Evolutionary conservation across 2,888 invertebrate genomes (phyloP), one percentile per base, ranked within the genome.

Genomic region (Nomada lathburiana): DNA sequence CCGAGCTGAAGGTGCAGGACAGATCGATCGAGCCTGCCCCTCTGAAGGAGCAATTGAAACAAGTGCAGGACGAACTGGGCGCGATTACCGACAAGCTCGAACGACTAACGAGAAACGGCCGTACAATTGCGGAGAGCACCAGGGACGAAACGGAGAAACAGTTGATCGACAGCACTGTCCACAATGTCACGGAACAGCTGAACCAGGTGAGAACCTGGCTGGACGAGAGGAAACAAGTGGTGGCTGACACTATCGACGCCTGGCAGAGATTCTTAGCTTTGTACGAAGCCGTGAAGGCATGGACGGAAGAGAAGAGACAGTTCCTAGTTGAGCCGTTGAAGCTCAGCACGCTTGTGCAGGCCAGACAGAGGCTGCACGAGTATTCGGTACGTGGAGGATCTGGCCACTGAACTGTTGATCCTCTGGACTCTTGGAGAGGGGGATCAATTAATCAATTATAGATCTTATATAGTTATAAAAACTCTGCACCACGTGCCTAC

Each of bases 181-280:
- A 96, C 77, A 96, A 96, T 82, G 94, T 98, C 81, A 96, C 96
- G 29, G 97, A 98, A 42, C 97, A 98, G 94, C 95, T 98, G 92
- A 95, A 96, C 52, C 97, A 97, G 88, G 96, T 98, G 0, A 96
- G 96, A 90, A 95, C 96, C 77, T 97, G 97, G 96, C 94, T 98
- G 88, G 98, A 98, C 81, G 97, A 98, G 90, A 96, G 97, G 93
- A 97, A 97, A 92, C 96, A 97, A 89, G 96, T 97, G 92, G 97
- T 98, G 53, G 97, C 97, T 72, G 98, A 98, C 91, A 97, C 97
- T 80, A 95, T 98, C 89, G 98, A 98, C 91, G 97, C 98, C 42
- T 98, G 98, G 96, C 96, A 97, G 86, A 95, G 97, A 79, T 98
- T 98, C 95, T 95, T 98, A 89, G 95, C 97, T 79, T 95, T 98